phyloP scores from a whole-genome alignment of 2,888 invertebrate genomes.

The Acronicta aceris region DNA sequence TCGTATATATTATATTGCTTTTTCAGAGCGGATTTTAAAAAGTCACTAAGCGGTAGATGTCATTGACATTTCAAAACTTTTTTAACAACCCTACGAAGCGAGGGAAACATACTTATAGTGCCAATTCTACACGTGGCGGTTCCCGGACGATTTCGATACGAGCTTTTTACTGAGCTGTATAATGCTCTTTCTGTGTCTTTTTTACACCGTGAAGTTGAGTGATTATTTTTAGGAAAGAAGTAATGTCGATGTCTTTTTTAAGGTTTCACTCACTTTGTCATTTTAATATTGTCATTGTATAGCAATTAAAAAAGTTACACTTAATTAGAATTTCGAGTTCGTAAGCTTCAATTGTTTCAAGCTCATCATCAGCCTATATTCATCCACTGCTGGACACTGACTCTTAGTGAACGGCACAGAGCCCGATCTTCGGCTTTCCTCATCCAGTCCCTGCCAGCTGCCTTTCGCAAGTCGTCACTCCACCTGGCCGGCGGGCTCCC shows the following conservation, averaged over 20 bases:
- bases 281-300: too few relatives aligned
- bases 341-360: too few relatives aligned
- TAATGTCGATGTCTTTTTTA: conserved; percentile 3
- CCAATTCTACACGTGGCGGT: conserved; percentile 81
- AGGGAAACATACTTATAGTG: conserved; percentile 74
- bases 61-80: conserved; percentile 34
- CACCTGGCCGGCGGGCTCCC: too few relatives aligned
- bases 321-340: too few relatives aligned
- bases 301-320: too few relatives aligned
- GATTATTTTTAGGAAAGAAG: conserved; percentile 48
- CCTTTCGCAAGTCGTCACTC: too few relatives aligned
- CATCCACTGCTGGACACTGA: too few relatives aligned
- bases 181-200: conserved; percentile 77
- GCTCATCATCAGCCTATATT: too few relatives aligned
- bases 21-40: conserved; percentile 5
- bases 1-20: too few relatives aligned
- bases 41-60: conserved; percentile 14
- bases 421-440: too few relatives aligned
- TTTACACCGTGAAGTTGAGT: conserved; percentile 60
- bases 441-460: too few relatives aligned
- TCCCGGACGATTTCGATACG: conserved; percentile 70
- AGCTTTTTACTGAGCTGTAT: conserved; percentile 67
- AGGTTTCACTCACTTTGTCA: background rate
- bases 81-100: conserved; percentile 51
- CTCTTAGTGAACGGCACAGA: too few relatives aligned